phyloP scores from a whole-genome alignment of 2,113 vertebrate genomes.

The Emydocephalus ijimae region DNA sequence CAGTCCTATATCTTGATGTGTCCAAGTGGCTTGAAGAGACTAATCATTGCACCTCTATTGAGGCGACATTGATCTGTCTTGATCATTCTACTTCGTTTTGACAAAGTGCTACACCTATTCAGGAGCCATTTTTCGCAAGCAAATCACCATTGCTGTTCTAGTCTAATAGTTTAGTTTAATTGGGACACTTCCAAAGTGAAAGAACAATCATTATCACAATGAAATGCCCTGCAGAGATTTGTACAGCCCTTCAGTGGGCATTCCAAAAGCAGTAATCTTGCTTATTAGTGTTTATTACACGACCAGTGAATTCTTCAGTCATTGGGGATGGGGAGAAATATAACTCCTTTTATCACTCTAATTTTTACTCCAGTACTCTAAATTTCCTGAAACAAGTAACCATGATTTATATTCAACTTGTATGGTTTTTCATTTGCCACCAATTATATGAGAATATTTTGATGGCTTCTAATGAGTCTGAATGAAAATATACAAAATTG shows the following conservation, averaged over 20 bases:
- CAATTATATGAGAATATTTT: neutral
- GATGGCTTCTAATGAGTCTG: slow-evolving; percentile 28
- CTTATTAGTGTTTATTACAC: neutral
- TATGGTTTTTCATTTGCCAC: neutral
- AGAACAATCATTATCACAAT: neutral
- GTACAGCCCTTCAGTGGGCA: neutral
- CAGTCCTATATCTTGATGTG: neutral
- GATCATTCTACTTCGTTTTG: neutral
- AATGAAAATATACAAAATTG: slow-evolving; percentile 36
- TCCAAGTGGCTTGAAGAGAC: neutral
- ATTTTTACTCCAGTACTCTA: neutral
- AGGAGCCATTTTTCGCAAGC: neutral
- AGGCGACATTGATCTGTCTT: neutral
- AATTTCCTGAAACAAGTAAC: neutral
- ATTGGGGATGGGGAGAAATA: neutral
- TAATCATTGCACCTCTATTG: neutral
- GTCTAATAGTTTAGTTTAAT: neutral
- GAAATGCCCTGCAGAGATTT: neutral
- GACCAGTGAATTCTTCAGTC: neutral
- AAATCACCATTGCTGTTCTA: neutral
- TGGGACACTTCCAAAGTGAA: neutral
- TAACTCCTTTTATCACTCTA: neutral
- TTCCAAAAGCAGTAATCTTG: neutral
- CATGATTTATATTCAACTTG: neutral
- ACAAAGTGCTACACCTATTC: neutral